Conservation (phyloP, 2,888 invertebrate species). For the Diplolepis rosae region DNA sequence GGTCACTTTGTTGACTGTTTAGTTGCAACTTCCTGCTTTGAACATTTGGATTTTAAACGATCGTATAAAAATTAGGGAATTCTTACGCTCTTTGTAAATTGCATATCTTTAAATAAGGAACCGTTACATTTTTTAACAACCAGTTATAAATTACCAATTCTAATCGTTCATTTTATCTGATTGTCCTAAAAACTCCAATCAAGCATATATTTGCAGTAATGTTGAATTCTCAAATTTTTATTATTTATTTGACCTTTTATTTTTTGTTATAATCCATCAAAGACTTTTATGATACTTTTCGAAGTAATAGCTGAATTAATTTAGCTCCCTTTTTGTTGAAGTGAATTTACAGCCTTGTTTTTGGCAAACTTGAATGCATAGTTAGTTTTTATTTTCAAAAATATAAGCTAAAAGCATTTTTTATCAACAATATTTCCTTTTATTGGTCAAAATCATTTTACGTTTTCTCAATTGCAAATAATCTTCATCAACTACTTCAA, state of each 20-base stretch:
- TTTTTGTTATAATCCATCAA: not conserved
- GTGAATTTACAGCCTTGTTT: not conserved
- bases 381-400: not conserved
- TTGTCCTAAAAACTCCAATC: not conserved
- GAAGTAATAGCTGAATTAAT: not conserved
- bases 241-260: not conserved
- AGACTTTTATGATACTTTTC: not conserved
- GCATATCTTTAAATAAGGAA: no score
- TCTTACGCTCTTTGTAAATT: no score
- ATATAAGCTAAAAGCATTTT: no score
- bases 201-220: not conserved
- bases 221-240: not conserved
- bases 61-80: no score
- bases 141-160: not conserved
- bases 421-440: no score
- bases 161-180: not conserved
- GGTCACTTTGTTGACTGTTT: not conserved
- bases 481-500: not conserved
- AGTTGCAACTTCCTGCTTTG: constrained; percentile 15
- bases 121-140: no score
- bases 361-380: not conserved
- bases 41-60: not conserved
- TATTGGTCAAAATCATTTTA: no score
- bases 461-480: not conserved
- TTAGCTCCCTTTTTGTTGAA: not conserved